Base-by-base conservation (phyloP, 2,113 vertebrate genomes). In the Larimichthys crocea region DNA sequence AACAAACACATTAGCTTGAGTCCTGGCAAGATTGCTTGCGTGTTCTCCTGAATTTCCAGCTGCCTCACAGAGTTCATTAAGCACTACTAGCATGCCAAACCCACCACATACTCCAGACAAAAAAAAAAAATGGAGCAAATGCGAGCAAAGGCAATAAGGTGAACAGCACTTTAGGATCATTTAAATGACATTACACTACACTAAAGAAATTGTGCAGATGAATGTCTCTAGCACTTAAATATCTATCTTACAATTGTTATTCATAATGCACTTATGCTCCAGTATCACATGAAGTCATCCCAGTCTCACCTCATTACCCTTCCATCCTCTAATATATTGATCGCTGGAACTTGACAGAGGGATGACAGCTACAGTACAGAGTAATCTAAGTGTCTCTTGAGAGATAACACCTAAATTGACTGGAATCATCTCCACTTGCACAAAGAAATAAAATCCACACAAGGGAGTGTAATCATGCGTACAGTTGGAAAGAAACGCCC, bases 401-500 rank as follows among this genome's bases (percentile, higher is more conserved):
- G 42, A 81, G 22, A 69, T 71, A 74, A 71, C 2, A 17, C 52
- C 35, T 68, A 53, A 87, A 85, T 76, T 64, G 71, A 80, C 68
- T 59, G 67, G 42, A 83, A 85, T 84, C 29, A 53, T 74, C 35
- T 61, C 49, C 31, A 69, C 61, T 79, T 56, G 66, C 42, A 57
- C 57, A 49, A 29, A 26, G 35, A 78, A 79, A 70, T 49, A 63
- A 70, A 62, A 49, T 52, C 69, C 53, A 52, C 52, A 14, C 53
- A 24, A 56, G 12, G 17, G 53, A 73, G 52, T 48, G 44, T 49
- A 71, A 61, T 75, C 64, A 60, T 59, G 48, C 52, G 1, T 64
- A 26, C 17, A 70, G 22, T 80, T 74, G 59, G 53, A 78, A 79
- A 67, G 73, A 87, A 87, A 87, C 72, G 73, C 70, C 72, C 14